Evolutionary conservation across 2,888 invertebrate species (phyloP), one percentile per base, ranked within the genome.

Genomic region (Stenichneumon culpator): DNA sequence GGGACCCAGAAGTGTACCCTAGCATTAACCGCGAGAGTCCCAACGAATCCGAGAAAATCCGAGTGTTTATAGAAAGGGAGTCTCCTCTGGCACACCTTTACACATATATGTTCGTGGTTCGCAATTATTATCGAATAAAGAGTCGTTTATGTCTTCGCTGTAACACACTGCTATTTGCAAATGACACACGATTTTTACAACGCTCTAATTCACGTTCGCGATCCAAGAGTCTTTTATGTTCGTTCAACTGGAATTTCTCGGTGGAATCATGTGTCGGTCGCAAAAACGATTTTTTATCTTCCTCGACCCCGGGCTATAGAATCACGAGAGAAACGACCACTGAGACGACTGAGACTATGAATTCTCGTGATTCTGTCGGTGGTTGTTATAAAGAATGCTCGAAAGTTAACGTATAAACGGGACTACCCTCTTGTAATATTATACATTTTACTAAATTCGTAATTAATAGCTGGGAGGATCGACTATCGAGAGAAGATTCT

Each of bases 111-210:
- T 72, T 28, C 36, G 47, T 60, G 50, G 86, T 16, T 86, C 86
- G 90, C 90, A 92, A 93, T 93, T 93, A 93, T 93, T 93, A 93
- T 93, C 92, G 88, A 92, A 93, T 93, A 91, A 93, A 93, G 92
- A 90, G 87, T 91, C 91, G 90, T 92, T 92, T 92, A 92, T 84
- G 63, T 28, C 60, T 82, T 16, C 32, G 50, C 39, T 36, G 36
- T 47, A 65, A 67, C 84, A 81, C 44, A 81, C 44, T 57, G 68
- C 72, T 86, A 86, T 87, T 86, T 79, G 85, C 88, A 92, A 93
- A 93, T 92, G 92, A 92, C 92, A 93, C 90, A 88, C 88, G 87
- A 88, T 89, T 82, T 90, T 88, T 88, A 72, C 74, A 86, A 84
- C 82, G 79, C 82, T 82, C 85, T 85, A 82, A 85, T 85, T 85